A percentile compares a stretch with the other conserved stretches of the same genome.
Conservation (phyloP, 2,797 vertebrate species). For the Anguilla pacifica region DNA sequence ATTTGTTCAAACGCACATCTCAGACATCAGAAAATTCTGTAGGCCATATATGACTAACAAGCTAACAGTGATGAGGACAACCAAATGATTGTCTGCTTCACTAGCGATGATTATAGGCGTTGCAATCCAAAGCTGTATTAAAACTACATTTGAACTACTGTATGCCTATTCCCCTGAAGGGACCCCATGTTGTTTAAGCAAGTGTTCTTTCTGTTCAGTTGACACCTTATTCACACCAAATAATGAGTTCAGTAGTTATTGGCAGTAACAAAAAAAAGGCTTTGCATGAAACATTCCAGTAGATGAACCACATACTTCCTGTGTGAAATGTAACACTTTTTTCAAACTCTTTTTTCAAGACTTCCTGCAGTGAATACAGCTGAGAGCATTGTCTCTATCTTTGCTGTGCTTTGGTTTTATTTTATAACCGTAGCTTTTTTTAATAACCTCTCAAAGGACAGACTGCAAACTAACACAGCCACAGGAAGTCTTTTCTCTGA, state of each 20-base stretch:
- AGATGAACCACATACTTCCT: neutral
- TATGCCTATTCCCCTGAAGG: neutral
- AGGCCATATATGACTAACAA: neutral
- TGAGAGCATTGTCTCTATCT: neutral
- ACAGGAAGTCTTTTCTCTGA: neutral
- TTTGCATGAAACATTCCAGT: neutral
- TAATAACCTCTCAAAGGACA: neutral
- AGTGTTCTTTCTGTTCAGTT: no score
- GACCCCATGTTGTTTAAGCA: neutral
- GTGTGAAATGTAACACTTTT: neutral
- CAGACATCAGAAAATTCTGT: neutral
- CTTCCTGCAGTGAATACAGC: neutral
- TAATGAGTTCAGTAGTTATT: neutral
- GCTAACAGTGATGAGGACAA: neutral
- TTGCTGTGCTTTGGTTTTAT: neutral
- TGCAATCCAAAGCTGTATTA: no score
- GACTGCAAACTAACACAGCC: neutral
- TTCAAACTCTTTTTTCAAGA: neutral
- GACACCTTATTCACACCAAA: neutral
- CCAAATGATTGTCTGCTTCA: no score
- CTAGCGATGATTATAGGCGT: neutral
- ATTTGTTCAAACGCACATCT: neutral
- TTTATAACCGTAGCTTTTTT: no score
- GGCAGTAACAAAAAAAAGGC: neutral
- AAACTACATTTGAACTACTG: neutral